Evolutionary conservation across 1,140 invertebrate genomes (phyloP), one percentile per base, ranked within the genome.

Genomic region (Macrotrachela quadricornifera): DNA sequence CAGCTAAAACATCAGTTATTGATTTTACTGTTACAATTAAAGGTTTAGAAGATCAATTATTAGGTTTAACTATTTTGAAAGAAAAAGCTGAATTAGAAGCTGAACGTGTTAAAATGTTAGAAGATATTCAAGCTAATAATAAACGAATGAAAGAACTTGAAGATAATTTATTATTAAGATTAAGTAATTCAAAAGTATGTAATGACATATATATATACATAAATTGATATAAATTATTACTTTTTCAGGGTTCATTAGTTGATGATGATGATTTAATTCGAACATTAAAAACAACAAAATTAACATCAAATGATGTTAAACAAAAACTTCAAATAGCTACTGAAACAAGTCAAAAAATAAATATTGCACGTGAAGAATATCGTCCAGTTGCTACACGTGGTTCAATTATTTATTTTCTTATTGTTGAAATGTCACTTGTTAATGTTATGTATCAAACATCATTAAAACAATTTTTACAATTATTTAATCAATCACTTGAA

Each of bases 381-480:
- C 73, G 90, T 57, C 82, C 86, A 0, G 86, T 94, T 6, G 88
- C 90, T 8, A 82, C 83, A 0, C 73, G 88, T 57, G 90, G 88
- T 16, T 90, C 85, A 0, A 88, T 92, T 54, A 70, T 95, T 0
- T 95, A 95, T 61, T 95, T 95, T 64, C 73, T 95, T 1, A 92
- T 94, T 49, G 85, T 88, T 0, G 88, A 95, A 70, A 92, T 95
- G 87, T 85, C 83, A 58, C 82, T 86, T 59, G 86, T 95, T 0
- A 92, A 91, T 64, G 76, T 79, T 9, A 94, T 94, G 88, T 95
- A 95, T 62, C 87, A 92, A 71, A 92, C 88, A 59, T 87, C 87
- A 0, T 72, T 95, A 12, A 84, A 84, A 65, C 87, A 94, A 68
- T 95, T 95, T 70, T 71, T 95, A 14, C 83, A 77, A 17, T 80